phyloP scores from a whole-genome alignment of 2,888 invertebrate species.

The Eremobia ochroleuca region DNA sequence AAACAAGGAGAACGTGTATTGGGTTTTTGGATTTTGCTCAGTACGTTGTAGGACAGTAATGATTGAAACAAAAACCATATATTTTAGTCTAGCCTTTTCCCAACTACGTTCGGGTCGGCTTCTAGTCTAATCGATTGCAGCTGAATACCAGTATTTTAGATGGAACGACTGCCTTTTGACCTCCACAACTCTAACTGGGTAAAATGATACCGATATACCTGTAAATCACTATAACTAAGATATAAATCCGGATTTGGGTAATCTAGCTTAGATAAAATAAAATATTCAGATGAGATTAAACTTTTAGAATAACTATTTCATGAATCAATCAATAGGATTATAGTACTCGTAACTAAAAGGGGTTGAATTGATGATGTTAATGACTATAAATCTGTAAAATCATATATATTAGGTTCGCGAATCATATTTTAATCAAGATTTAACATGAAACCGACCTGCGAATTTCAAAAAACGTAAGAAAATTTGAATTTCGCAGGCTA shows the following conservation, averaged over 20 bases:
- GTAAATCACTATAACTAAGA: background rate
- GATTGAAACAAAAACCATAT: background rate
- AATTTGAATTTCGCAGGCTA: no score
- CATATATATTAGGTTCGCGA: no score
- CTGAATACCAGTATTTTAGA: background rate
- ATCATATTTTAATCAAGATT: no score
- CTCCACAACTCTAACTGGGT: background rate
- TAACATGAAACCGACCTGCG: no score
- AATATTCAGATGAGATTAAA: no score
- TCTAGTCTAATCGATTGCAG: background rate
- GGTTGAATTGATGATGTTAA: no score
- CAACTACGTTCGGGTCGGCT: background rate
- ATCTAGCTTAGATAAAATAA: background rate
- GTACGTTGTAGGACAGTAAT: background rate
- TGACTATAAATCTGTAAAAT: no score
- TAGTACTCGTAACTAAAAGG: no score
- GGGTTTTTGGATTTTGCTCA: background rate
- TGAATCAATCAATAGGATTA: no score
- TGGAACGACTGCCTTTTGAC: background rate
- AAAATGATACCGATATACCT: background rate
- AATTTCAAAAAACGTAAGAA: no score
- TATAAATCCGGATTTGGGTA: background rate
- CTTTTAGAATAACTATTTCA: background rate
- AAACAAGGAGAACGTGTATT: background rate
- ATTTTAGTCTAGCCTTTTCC: background rate